Evolutionary conservation across 2,113 vertebrate genomes (phyloP).

Genomic region (Leucoraja erinaceus): DNA sequence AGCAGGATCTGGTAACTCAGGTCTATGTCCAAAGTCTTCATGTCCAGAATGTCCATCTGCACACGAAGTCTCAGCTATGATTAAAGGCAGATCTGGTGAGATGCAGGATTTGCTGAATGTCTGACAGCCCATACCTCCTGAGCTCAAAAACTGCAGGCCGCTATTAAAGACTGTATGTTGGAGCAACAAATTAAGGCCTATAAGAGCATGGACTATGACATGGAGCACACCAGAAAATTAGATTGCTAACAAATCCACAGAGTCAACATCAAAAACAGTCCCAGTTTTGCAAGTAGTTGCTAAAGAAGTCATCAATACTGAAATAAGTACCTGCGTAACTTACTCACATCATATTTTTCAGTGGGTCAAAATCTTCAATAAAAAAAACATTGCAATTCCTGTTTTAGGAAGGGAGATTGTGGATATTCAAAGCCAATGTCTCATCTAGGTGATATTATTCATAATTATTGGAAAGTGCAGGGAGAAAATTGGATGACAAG

Average conservation of each 20-base stretch:
- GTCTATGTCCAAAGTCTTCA: background rate
- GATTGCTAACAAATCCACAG: background rate
- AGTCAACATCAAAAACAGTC: background rate
- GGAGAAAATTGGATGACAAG: background rate
- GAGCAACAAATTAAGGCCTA: background rate
- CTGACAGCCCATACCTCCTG: background rate
- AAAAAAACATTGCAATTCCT: background rate
- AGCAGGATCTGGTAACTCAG: background rate
- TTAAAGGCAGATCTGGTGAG: background rate
- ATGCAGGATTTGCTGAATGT: background rate
- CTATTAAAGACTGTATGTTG: background rate
- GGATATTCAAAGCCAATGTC: background rate
- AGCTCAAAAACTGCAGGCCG: background rate
- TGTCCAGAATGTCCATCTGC: background rate
- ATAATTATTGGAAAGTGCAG: background rate
- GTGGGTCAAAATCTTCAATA: background rate
- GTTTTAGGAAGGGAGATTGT: background rate
- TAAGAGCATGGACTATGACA: background rate
- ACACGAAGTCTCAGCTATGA: background rate
- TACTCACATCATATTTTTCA: background rate
- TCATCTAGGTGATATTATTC: background rate
- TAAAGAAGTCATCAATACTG: background rate
- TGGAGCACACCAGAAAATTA: background rate
- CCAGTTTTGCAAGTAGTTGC: background rate
- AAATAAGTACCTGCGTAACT: background rate